Percentiles rank a stretch among this genome's conserved stretches.
Conservation (phyloP, 2,888 invertebrate genomes). For the Steinernema hermaphroditum region DNA sequence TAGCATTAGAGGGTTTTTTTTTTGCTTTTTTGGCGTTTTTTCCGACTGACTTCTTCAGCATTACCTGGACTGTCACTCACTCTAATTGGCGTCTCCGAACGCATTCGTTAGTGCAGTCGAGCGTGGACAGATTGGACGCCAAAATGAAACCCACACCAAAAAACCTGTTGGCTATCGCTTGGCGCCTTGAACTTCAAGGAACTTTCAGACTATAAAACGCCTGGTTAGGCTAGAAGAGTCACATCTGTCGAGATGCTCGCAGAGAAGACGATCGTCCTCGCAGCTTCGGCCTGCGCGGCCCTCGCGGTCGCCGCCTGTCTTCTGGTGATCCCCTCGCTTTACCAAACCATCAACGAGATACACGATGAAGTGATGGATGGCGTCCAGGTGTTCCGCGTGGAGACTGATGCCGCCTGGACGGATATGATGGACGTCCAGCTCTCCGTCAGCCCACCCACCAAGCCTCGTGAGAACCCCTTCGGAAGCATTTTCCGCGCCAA, state of each 20-base stretch:
- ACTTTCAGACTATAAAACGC: no score
- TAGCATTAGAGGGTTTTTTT: no score
- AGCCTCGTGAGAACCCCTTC: conserved; percentile 1
- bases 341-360: not conserved
- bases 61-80: no score
- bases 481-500: conserved; percentile 21
- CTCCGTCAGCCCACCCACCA: not conserved
- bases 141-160: no score
- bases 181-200: no score
- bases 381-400: conserved; percentile 8
- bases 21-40: no score
- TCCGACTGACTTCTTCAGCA: no score
- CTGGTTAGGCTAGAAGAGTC: no score
- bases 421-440: conserved; percentile 1
- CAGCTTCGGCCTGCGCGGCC: not conserved
- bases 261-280: not conserved
- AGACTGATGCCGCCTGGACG: conserved; percentile 19
- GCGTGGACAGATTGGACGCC: no score
- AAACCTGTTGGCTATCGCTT: no score
- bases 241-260: not conserved
- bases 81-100: no score
- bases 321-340: conserved; percentile 4
- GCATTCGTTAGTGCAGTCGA: no score
- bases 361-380: conserved; percentile 18
- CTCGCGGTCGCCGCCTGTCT: not conserved